Conservation (phyloP, 2,797 vertebrate genomes). For the Chrosomus eos region DNA sequence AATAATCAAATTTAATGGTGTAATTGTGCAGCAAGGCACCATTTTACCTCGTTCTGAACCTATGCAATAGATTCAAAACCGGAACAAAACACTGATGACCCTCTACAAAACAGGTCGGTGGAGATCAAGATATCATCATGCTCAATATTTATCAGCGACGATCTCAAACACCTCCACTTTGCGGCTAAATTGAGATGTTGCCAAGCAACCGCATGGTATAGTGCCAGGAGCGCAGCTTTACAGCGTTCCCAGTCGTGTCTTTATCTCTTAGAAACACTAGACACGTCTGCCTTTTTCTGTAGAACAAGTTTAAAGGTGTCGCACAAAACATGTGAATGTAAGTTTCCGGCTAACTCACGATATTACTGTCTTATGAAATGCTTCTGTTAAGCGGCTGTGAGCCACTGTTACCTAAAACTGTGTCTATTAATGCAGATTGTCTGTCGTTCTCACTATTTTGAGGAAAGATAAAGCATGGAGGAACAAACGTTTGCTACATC, state of each 20-base stretch:
- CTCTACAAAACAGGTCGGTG: slow-evolving; percentile 32
- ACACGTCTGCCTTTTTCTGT: slow-evolving; percentile 35
- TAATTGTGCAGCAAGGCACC: slow-evolving; percentile 28
- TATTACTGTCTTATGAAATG: too few species aligned
- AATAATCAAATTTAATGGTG: slow-evolving; percentile 46
- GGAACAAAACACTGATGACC: slow-evolving; percentile 37
- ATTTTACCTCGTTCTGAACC: not conserved
- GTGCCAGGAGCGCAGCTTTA: slow-evolving; percentile 49
- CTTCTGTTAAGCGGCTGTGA: too few species aligned
- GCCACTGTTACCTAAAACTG: too few species aligned
- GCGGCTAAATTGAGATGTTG: slow-evolving; percentile 64
- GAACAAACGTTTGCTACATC: too few species aligned
- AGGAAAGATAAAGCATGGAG: too few species aligned
- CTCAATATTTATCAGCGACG: slow-evolving; percentile 44
- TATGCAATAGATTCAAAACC: not conserved
- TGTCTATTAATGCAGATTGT: too few species aligned
- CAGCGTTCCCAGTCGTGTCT: slow-evolving; percentile 46
- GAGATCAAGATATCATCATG: slow-evolving; percentile 54
- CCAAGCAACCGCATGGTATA: slow-evolving; percentile 62
- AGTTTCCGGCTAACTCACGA: too few species aligned
- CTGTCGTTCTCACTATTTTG: too few species aligned
- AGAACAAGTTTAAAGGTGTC: slow-evolving; percentile 27
- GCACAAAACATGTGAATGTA: not conserved
- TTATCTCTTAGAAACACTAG: slow-evolving; percentile 47
- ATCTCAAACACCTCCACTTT: slow-evolving; percentile 59